Base-by-base conservation (phyloP, 2,888 invertebrate species). In the Hipparchia semele region DNA sequence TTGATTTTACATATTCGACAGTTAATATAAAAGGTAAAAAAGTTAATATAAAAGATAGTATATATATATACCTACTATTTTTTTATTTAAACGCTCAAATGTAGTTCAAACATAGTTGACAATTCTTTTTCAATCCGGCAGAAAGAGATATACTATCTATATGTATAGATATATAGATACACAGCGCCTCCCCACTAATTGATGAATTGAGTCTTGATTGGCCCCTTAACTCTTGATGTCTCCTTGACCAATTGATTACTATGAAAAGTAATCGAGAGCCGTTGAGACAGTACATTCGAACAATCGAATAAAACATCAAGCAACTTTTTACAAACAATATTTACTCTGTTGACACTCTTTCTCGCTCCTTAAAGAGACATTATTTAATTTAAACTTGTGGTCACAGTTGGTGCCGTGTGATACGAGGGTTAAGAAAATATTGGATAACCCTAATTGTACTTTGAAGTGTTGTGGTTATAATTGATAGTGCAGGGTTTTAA, bases 231-330 rank as follows among this genome's bases (percentile, higher is more conserved):
- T 23, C 10, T 49, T 8, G 64, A 64, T 64, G 23, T 64, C 64
- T 23, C 49, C 10, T 12, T 12, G 53, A 65, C 33, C 51, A 13
- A 33, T 53, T 53, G 51, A 65, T 64, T 62, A 23, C 33, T 51
- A 65, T 33, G 65, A 65, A 65, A 64, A 51, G 65, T 65, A 65
- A 65, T 65, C 65, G 53, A 65, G 51, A 33, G 51, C 33, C 65
- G 53, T 65, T 33, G 53, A 65, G 10, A 51, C 49, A 49, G 7
- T 6, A 49, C 6, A 8, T 56, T 64, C 5, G 45, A 54, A 51
- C 13, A 54, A 51, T 51, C 39, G 61, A 65, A 69, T 66, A 66
- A n/a, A 66, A 51, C 66, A 61, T 72, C 74, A 54, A 65, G 68
- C 49, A 12, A 13, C 23, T 10, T 45, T 51, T 58, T 13, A 9